Percentiles rank a stretch among this genome's conserved stretches.
phyloP scores from a whole-genome alignment of 2,888 invertebrate species.

The Allolobophora icterica region DNA sequence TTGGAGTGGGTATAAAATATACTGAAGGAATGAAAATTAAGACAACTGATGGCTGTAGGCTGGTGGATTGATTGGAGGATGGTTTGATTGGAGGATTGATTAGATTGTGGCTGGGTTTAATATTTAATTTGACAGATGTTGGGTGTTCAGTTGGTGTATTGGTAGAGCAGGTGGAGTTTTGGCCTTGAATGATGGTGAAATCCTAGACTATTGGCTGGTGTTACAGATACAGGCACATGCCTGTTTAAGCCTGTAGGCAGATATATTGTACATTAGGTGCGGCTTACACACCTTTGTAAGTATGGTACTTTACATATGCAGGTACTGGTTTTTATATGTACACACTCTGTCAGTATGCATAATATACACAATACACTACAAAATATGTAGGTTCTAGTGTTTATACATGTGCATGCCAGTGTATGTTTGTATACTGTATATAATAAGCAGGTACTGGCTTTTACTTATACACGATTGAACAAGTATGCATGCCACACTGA shows the following conservation, averaged over 20 bases:
- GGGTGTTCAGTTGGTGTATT: neutral
- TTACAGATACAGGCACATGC: constrained; percentile 96
- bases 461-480: too few species aligned
- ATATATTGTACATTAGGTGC: constrained; percentile 71
- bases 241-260: constrained; percentile 84
- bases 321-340: neutral
- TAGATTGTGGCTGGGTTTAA: neutral
- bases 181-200: constrained; percentile 79
- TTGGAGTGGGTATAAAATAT: neutral
- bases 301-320: neutral
- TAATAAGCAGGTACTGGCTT: neutral
- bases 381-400: neutral
- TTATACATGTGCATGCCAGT: neutral
- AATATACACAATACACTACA: neutral
- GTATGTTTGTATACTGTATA: neutral
- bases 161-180: neutral
- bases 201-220: constrained; percentile 93
- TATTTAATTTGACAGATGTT: neutral
- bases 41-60: neutral
- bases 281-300: neutral
- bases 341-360: neutral
- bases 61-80: neutral
- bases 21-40: neutral
- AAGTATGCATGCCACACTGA: too few species aligned
- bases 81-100: neutral